Conservation (phyloP, 2,113 vertebrate genomes). For the Oncorhynchus clarkii region DNA sequence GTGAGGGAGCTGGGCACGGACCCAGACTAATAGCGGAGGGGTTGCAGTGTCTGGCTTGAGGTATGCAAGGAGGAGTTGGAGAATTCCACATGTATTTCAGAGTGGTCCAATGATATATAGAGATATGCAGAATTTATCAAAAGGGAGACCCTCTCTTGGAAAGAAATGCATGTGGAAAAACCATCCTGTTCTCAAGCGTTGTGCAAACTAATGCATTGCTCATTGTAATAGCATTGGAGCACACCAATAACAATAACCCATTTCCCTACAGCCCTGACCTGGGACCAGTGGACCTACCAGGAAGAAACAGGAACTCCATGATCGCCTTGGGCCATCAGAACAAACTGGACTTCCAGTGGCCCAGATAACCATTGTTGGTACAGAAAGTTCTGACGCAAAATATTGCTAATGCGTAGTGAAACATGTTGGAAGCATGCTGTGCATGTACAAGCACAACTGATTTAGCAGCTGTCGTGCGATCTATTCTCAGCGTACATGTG, state of each 20-base stretch:
- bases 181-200: too few species aligned
- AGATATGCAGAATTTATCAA: constrained; percentile 37
- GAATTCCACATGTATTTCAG: constrained; percentile 33
- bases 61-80: constrained; percentile 55
- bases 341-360: constrained; percentile 74
- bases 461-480: background rate
- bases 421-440: too few species aligned
- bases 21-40: constrained; percentile 39
- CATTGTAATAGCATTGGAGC: background rate
- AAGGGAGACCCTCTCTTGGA: constrained; percentile 22
- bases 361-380: constrained; percentile 54
- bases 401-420: background rate
- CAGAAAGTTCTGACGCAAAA: background rate
- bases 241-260: constrained; percentile 5
- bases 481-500: too few species aligned
- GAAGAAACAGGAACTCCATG: constrained; percentile 82
- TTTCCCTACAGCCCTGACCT: constrained; percentile 73
- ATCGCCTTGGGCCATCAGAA: constrained; percentile 73
- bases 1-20: constrained; percentile 36
- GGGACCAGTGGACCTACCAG: constrained; percentile 57
- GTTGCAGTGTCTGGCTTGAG: constrained; percentile 46
- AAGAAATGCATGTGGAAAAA: background rate
- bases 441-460: background rate
- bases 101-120: constrained; percentile 44
- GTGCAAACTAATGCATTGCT: background rate